These are phyloP conservation scores for Phodopus roborovskii DNA, from an alignment of 2,113 vertebrate genomes.

Conservation along the genomic window DNA sequence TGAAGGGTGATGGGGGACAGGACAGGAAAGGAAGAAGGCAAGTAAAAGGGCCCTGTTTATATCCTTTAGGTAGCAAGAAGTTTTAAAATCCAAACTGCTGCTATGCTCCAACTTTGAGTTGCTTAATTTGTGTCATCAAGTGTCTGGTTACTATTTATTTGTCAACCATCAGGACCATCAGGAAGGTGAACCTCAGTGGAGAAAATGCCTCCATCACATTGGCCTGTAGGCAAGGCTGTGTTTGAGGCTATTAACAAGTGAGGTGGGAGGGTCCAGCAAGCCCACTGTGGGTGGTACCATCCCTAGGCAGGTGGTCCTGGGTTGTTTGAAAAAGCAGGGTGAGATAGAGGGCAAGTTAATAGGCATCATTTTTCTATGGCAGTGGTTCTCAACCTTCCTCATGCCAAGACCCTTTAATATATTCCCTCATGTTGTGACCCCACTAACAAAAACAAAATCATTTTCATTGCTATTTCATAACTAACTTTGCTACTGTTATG, in stretches of 20 bases:
- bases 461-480: too few species aligned
- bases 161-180: background rate
- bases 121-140: background rate
- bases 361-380: background rate
- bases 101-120: background rate
- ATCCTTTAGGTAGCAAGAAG: background rate
- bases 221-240: background rate
- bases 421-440: too few species aligned
- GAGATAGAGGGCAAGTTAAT: background rate
- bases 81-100: slow-evolving; percentile 10
- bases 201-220: background rate
- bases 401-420: too few species aligned
- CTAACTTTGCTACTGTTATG: too few species aligned
- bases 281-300: background rate
- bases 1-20: background rate
- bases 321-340: background rate
- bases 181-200: background rate
- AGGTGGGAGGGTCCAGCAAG: background rate
- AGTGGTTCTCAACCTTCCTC: too few species aligned
- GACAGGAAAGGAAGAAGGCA: too few species aligned
- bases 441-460: too few species aligned
- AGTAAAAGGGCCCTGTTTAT: background rate
- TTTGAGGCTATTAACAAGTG: background rate
- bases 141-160: background rate
- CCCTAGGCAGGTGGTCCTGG: background rate